Conservation (phyloP, 2,888 invertebrate genomes). For the Polylopha cassiicola region DNA sequence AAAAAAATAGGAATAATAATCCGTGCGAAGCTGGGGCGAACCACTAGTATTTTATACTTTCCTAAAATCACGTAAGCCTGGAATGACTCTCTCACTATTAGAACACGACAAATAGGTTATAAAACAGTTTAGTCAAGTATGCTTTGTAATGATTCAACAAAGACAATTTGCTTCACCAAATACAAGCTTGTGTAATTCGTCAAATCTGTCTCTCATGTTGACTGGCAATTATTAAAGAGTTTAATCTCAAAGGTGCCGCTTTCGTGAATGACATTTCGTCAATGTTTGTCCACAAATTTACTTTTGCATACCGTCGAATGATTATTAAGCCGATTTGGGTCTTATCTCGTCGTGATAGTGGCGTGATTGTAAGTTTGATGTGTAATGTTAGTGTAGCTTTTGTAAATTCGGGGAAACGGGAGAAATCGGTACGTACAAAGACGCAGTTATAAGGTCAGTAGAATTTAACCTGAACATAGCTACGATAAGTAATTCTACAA, state of each 20-base stretch:
- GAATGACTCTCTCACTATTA: too few species aligned
- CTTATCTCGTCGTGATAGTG: constrained; percentile 29
- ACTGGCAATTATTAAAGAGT: constrained; percentile 64
- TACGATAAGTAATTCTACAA: too few species aligned
- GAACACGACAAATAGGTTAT: too few species aligned
- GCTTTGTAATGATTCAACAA: too few species aligned
- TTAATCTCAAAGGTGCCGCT: constrained; percentile 70
- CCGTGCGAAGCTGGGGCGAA: too few species aligned
- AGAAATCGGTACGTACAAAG: constrained; percentile 64
- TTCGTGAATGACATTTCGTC: constrained; percentile 49
- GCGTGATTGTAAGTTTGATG: constrained; percentile 26
- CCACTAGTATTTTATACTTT: too few species aligned
- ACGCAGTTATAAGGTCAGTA: constrained; percentile 46
- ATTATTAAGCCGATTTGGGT: constrained; percentile 28
- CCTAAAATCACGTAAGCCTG: too few species aligned
- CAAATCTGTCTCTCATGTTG: constrained; percentile 60
- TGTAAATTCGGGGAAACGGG: constrained; percentile 69
- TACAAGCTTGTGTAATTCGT: too few species aligned
- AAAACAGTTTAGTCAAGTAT: too few species aligned
- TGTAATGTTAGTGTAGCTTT: constrained; percentile 53
- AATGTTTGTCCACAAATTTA: constrained; percentile 48
- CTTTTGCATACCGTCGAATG: constrained; percentile 24
- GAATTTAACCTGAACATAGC: constrained; percentile 23
- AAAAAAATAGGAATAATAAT: too few species aligned
- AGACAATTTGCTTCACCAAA: too few species aligned